phyloP scores from a whole-genome alignment of 2,888 invertebrate species.

The Drosophila setosimentum region DNA sequence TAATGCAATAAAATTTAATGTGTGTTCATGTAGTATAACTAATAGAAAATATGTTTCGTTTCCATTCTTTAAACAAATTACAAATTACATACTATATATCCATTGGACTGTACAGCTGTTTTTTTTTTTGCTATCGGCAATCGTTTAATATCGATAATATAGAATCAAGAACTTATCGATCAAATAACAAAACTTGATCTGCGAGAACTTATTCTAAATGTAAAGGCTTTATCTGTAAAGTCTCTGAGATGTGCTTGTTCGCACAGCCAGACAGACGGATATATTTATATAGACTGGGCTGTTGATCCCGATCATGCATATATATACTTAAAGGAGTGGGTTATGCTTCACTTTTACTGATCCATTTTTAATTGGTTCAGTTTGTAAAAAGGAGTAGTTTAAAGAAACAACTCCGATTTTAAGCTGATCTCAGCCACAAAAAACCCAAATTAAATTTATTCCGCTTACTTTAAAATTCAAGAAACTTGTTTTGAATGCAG shows the following conservation, averaged over 20 bases:
- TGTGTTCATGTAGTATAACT: constrained; percentile 74
- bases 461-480: background rate
- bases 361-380: too few species aligned
- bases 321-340: background rate
- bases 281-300: background rate
- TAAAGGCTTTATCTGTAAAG: background rate
- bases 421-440: background rate
- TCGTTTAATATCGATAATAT: too few species aligned
- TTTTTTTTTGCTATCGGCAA: too few species aligned
- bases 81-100: too few species aligned
- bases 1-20: constrained; percentile 70
- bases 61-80: too few species aligned
- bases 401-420: background rate
- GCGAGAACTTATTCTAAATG: too few species aligned
- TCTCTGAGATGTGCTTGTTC: background rate
- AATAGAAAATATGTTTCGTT: constrained; percentile 1
- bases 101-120: too few species aligned
- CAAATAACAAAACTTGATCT: too few species aligned
- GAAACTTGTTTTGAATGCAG: background rate
- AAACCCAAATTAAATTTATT: background rate
- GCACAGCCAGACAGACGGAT: background rate
- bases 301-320: background rate
- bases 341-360: too few species aligned
- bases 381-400: background rate
- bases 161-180: too few species aligned